Conservation (phyloP, 2,888 invertebrate species). For the Hyposoter didymator region DNA sequence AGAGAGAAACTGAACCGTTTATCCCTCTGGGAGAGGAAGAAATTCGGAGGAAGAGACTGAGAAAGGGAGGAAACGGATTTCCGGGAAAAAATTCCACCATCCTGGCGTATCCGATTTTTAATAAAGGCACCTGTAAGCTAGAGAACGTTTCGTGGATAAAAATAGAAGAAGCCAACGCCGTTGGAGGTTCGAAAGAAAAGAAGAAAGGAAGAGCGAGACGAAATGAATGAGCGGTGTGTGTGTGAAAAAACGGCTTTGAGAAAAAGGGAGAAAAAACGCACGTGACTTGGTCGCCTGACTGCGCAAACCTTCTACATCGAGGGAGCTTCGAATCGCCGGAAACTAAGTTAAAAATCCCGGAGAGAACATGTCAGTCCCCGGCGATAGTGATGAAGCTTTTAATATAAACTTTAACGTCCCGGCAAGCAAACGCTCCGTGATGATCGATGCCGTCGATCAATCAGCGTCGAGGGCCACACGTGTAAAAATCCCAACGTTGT, state of each 20-base stretch:
- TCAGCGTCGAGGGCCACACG: conserved; percentile 62
- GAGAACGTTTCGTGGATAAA: conserved; percentile 47
- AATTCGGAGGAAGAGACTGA: conserved; percentile 19
- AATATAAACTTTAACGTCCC: conserved; percentile 74
- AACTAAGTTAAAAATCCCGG: conserved; percentile 60
- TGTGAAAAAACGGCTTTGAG: conserved; percentile 33
- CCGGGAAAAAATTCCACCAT: conserved; percentile 57
- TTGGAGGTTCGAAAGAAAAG: conserved; percentile 14
- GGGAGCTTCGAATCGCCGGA: conserved; percentile 29
- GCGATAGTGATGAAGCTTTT: conserved; percentile 76
- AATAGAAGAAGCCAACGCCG: conserved; percentile 19
- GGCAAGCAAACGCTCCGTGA: conserved; percentile 47
- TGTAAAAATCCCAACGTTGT: neutral
- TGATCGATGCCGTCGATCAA: conserved; percentile 76
- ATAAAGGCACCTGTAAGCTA: conserved; percentile 64
- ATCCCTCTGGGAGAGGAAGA: conserved; percentile 23
- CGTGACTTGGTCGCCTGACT: conserved; percentile 29
- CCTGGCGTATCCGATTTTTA: conserved; percentile 65
- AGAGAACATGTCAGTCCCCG: conserved; percentile 30
- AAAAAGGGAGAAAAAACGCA: neutral
- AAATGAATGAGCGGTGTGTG: conserved; percentile 37
- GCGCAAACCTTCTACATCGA: conserved; percentile 39
- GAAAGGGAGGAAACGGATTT: conserved; percentile 62
- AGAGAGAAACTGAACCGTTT: conserved; percentile 14
- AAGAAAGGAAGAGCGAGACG: conserved; percentile 30